Conservation (phyloP, 2,113 vertebrate genomes). For the Vulpes ferrilata region DNA sequence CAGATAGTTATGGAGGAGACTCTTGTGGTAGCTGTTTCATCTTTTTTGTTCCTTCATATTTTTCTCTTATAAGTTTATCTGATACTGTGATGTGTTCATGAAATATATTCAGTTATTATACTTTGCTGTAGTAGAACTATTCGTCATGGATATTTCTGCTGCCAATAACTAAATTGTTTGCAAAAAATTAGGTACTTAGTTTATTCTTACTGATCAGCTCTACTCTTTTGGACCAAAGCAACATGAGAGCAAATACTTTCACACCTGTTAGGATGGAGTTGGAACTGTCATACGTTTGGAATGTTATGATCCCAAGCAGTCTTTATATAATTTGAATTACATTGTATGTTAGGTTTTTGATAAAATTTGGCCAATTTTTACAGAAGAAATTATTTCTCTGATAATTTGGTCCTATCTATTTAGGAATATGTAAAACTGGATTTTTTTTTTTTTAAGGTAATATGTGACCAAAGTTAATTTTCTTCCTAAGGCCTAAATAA, state of each 20-base stretch:
- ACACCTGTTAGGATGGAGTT: neutral
- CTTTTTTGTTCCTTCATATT: conserved; percentile 64
- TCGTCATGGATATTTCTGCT: conserved; percentile 66
- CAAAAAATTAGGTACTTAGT: conserved; percentile 61
- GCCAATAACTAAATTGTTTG: conserved; percentile 60
- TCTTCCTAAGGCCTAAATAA: conserved; percentile 78
- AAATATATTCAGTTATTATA: conserved; percentile 63
- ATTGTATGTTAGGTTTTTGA: conserved; percentile 68
- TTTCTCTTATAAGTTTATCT: conserved; percentile 73
- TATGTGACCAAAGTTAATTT: conserved; percentile 80
- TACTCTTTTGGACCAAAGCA: conserved; percentile 77
- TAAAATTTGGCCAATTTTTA: conserved; percentile 77
- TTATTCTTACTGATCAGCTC: conserved; percentile 66
- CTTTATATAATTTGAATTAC: conserved; percentile 70
- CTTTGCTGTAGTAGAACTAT: conserved; percentile 70
- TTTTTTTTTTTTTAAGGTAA: conserved; percentile 62
- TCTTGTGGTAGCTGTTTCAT: conserved; percentile 63
- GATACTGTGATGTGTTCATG: conserved; percentile 78
- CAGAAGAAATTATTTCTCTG: conserved; percentile 74
- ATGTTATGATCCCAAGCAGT: conserved; percentile 51
- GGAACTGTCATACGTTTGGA: conserved; percentile 38
- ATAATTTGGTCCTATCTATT: conserved; percentile 69
- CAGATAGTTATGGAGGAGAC: conserved; percentile 53
- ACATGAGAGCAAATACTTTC: conserved; percentile 61
- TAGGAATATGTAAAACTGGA: conserved; percentile 75